Conservation (phyloP, 2,888 invertebrate genomes). For the Clivina fossor region DNA sequence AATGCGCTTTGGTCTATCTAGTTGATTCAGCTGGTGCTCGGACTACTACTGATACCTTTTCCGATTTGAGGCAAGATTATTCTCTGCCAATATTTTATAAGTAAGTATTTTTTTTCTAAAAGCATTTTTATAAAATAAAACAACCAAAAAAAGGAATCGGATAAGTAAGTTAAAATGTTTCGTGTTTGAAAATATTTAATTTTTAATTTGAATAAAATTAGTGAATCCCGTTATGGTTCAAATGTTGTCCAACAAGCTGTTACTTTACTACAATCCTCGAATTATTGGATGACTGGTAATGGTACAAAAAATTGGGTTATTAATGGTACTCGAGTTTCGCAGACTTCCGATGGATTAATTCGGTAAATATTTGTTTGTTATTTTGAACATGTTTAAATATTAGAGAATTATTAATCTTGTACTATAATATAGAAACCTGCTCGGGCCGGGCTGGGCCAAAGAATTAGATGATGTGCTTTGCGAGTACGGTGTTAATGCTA, state of each 20-base stretch:
- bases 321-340: constrained; percentile 81
- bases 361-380: too few species aligned
- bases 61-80: constrained; percentile 82
- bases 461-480: too few species aligned
- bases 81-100: constrained; percentile 82
- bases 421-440: too few species aligned
- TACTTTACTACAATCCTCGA: constrained; percentile 69
- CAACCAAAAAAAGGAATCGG: too few species aligned
- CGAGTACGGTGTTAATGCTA: too few species aligned
- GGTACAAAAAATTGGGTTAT: constrained; percentile 86
- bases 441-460: too few species aligned
- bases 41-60: constrained; percentile 85
- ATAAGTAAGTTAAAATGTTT: constrained; percentile 6
- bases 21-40: constrained; percentile 88
- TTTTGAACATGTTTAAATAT: too few species aligned
- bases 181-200: too few species aligned
- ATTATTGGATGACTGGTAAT: constrained; percentile 80
- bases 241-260: constrained; percentile 75
- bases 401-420: too few species aligned
- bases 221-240: constrained; percentile 73
- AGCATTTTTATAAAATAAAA: too few species aligned
- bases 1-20: constrained; percentile 82
- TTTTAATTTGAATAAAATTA: too few species aligned
- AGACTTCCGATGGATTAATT: constrained; percentile 82
- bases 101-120: too few species aligned